These are phyloP conservation scores for Pammene aurita DNA, from an alignment of 2,888 invertebrate species.

Conservation along the genomic window DNA sequence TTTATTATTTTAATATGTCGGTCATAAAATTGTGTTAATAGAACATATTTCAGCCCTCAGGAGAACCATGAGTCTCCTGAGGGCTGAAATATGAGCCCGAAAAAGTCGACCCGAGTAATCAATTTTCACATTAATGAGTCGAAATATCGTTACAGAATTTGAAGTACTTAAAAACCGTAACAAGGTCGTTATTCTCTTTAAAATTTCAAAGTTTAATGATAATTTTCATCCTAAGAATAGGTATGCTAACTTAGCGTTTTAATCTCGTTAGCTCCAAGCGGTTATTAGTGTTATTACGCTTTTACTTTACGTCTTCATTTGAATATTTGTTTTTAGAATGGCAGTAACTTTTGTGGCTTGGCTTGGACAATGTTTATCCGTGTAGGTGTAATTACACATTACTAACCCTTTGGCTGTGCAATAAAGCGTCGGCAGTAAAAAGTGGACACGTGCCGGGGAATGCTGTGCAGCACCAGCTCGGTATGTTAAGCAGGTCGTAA, in stretches of 20 bases:
- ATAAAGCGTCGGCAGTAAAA: constrained; percentile 65
- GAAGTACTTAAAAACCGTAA: constrained; percentile 20
- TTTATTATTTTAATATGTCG: constrained; percentile 84
- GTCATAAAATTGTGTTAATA: constrained; percentile 83
- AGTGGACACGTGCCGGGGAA: constrained; percentile 53
- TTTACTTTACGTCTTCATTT: constrained; percentile 40
- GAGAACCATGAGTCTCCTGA: constrained; percentile 67
- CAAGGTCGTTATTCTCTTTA: constrained; percentile 32
- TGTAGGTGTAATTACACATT: constrained; percentile 51
- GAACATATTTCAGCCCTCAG: too few relatives aligned
- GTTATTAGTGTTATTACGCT: constrained; percentile 39
- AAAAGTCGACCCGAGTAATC: constrained; percentile 62
- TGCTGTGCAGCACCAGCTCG: constrained; percentile 50
- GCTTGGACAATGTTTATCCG: constrained; percentile 49
- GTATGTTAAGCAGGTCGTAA: constrained; percentile 75
- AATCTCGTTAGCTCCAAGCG: constrained; percentile 46
- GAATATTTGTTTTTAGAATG: constrained; percentile 39
- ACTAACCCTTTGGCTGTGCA: constrained; percentile 51
- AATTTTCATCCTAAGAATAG: constrained; percentile 35
- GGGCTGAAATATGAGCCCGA: constrained; percentile 70
- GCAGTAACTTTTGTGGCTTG: constrained; percentile 40
- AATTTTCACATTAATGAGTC: constrained; percentile 50
- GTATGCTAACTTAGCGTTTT: constrained; percentile 40
- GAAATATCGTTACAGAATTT: constrained; percentile 32
- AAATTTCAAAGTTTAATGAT: constrained; percentile 41